Evolutionary conservation across 2,113 vertebrate genomes (phyloP), one percentile per base, ranked within the genome.

Genomic region (Hyperoodon ampullatus): DNA sequence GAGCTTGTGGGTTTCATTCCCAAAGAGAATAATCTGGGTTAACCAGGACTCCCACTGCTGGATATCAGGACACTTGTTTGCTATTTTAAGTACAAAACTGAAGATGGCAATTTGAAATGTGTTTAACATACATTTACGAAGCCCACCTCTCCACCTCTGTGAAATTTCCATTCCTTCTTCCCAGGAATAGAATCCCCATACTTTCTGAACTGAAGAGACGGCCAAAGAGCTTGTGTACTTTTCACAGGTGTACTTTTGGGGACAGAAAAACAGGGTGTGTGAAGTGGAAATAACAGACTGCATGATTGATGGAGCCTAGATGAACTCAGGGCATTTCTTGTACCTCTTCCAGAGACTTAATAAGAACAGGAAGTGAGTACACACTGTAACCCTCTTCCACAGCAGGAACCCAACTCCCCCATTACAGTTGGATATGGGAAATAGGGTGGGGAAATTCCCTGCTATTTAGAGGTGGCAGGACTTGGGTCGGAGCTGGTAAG

Each of bases 71-170:
- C 2, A 61, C n/a, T 63, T 60, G 60, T 70, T 86, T 65, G 12
- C 72, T 91, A 58, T 77, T 88, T 90, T 90, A 91, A 71, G 23
- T 81, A 47, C 42, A 84, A 96, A 83, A 92, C 33, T 35, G 58
- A 93, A 72, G 21, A 47, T 23, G 50, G 16, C n/a, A 58, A 53
- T 18, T 77, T 77, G 66, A 88, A 63, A 55, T 44, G 19, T 26
- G 28, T 92, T 89, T 26, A 44, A 6, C 21, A 39, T 26, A 58
- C 7, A 26, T n/a, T 83, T 78, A 42, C 33, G 13, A 88, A 93
- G 23, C 26, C 35, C 15, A 42, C 23, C 58, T 26, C 60, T 70
- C 15, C 13, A 24, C 2, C 21, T 23, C 60, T 71, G 19, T 11
- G 44, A 50, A 88, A 75, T 95, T 66, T 80, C 71, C 58, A 26